Evolutionary conservation across 2,888 invertebrate species (phyloP).

Genomic region (Carpatolechia fugitivella): DNA sequence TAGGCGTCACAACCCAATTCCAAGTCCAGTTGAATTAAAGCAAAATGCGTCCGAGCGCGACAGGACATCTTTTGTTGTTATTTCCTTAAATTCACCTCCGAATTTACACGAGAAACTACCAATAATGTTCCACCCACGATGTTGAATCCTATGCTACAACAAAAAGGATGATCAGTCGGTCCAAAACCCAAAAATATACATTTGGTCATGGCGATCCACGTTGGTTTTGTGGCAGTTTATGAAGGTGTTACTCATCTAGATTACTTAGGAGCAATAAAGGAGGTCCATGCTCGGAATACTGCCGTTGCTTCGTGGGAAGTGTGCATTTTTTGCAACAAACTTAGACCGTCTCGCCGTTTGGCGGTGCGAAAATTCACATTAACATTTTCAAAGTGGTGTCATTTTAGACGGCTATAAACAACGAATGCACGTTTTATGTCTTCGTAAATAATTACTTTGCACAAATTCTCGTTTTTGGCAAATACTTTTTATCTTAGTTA

Average conservation of each 20-base stretch:
- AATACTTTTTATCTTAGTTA: background rate
- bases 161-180: conserved; percentile 48
- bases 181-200: conserved; percentile 46
- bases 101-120: conserved; percentile 43
- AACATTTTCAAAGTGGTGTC: conserved; percentile 57
- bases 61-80: conserved; percentile 48
- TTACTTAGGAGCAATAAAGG: conserved; percentile 63
- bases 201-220: conserved; percentile 61
- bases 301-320: conserved; percentile 52
- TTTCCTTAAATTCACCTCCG: conserved; percentile 39
- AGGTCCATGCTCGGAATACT: conserved; percentile 60
- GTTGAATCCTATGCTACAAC: conserved; percentile 56
- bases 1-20: conserved; percentile 68
- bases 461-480: conserved; percentile 8
- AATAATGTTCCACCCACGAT: conserved; percentile 62
- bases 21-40: conserved; percentile 51
- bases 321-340: conserved; percentile 69
- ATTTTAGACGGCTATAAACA: conserved; percentile 60
- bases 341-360: conserved; percentile 56
- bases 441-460: conserved; percentile 50
- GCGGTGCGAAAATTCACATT: conserved; percentile 62
- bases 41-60: conserved; percentile 45
- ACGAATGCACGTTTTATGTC: conserved; percentile 57
- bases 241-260: conserved; percentile 70
- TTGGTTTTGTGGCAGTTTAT: conserved; percentile 54